Base-by-base conservation (phyloP, 2,888 invertebrate genomes). In the Periphyllus acericola region DNA sequence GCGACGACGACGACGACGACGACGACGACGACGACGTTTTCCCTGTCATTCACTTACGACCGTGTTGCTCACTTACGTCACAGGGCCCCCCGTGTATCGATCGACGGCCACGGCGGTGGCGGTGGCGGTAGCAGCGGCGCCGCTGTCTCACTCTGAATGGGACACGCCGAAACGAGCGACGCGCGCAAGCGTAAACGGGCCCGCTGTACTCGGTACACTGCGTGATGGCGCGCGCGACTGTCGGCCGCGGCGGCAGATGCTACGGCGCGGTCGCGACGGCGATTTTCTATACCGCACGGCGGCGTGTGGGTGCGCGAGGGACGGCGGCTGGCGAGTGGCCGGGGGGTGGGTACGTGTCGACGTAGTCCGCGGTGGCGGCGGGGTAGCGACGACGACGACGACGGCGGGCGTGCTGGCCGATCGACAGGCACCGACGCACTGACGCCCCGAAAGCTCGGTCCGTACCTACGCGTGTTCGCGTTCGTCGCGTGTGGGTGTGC, bases 41-140 rank as follows among this genome's bases (percentile, higher is more conserved):
- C 72, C 66, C 80, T 74, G 87, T 87, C 87, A 87, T 87, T 87
- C 87, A 87, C 87, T 74, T 66, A 81, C 87, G 87, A 87, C 87
- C 87, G 87, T 87, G 87, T 87, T 87, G 87, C 87, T 87, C 87
- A 66, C 87, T 87, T 87, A 87, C 87, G 87, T 87, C 87, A 87
- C 80, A 81, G 80, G 74, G 72, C 74, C 80, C 80, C 87, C 87
- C 84, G 46, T 60, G 80, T 74, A 87, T 74, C 81, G 81, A 75
- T 75, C 80, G 52, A 9, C 32, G 68, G n/a, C 76, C 46, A 34
- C 29, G 72, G 75, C 71, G 40, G 66, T 21, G 75, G 83, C 32
- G 86, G 19, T 34, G 46, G 76, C 32, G 46, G 32, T 36, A 19
- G 78, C 46, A 78, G 36, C 72, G 80, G 79, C 79, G 86, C 86